These are phyloP conservation scores for Otolemur garnettii DNA, from an alignment of 2,113 vertebrate genomes.

Conservation along the genomic window DNA sequence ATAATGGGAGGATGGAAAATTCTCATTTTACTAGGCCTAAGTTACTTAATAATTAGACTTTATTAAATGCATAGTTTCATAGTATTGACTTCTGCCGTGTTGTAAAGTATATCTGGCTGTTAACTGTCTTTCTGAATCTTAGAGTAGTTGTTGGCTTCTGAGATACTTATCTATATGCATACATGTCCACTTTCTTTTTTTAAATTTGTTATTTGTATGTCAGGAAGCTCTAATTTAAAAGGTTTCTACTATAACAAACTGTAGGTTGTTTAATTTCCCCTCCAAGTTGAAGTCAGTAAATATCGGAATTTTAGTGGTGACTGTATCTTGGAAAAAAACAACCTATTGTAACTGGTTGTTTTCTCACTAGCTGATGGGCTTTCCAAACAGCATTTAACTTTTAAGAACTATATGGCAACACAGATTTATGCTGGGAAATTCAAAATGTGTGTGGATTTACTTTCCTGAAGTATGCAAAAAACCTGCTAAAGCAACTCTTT, in stretches of 20 bases:
- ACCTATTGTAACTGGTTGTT: constrained; percentile 8
- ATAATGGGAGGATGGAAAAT: not conserved
- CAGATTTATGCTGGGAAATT: constrained; percentile 57
- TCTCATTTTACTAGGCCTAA: not conserved
- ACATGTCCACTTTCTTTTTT: not conserved
- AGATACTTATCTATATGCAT: not conserved
- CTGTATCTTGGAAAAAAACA: constrained; percentile 52
- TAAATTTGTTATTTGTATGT: constrained; percentile 55
- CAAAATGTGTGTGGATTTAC: constrained; percentile 58
- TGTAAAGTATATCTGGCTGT: constrained; percentile 36
- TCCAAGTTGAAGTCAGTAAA: constrained; percentile 54
- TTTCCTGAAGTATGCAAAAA: constrained; percentile 65
- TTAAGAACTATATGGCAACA: constrained; percentile 24
- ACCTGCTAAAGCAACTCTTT: constrained; percentile 61
- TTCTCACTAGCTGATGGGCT: constrained; percentile 33
- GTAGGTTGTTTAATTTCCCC: constrained; percentile 46
- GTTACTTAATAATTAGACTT: constrained; percentile 18
- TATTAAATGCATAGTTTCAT: constrained; percentile 23
- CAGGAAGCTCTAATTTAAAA: constrained; percentile 54
- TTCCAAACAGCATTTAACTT: constrained; percentile 58
- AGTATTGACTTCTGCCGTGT: constrained; percentile 3
- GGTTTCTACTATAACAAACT: not conserved
- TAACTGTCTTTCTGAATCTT: constrained; percentile 38
- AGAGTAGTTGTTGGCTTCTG: constrained; percentile 47
- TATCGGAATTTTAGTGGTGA: constrained; percentile 24